Base-by-base conservation (phyloP, 2,888 invertebrate species). In the Dioctria rufipes region DNA sequence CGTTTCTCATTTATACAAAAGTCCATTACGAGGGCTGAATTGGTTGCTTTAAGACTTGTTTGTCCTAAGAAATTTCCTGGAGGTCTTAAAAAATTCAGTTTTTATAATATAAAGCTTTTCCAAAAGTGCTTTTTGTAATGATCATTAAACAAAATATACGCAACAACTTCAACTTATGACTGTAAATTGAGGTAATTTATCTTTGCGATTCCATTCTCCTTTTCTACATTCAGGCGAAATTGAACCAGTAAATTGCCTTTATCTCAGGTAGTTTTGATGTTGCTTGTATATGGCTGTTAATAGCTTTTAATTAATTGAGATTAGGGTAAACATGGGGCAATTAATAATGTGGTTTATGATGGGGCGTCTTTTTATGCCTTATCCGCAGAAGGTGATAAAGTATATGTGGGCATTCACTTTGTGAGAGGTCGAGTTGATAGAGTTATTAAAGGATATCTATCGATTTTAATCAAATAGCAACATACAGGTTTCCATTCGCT, bases 1-100 rank as follows among this genome's bases (percentile, higher is more conserved):
- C 80, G 81, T 81, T 69, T 54, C 63, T 80, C 81, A 81, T 81
- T 81, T 81, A 80, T 80, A 25, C 25, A 80, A 81, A 80, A 80
- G 81, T 81, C 77, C 80, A 80, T 81, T 81, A 80, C 49, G 46
- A 71, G 71, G 43, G 67, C 13, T 43, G 43, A 67, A 46, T 46
- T 46, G 46, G 46, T 46, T 8, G 46, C 46, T 46, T 46, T 46
- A 5, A 46, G 46, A 8, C 2, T 46, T 6, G 5, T 46, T 46
- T 5, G 46, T 2, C 46, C 46, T 8, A 46, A 46, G 5, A 46
- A 46, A 25, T 25, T 46, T 46, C 40, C 46, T 46, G 13, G 46
- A 67, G 25, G 67, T 67, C 67, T 46, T 67, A 43, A 67, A 67
- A 46, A 46, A 67, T 67, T 67, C 67, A 25, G 42, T 46, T 67